Percentiles rank a stretch among this genome's conserved stretches.
Evolutionary conservation across 2,797 vertebrate species (phyloP).

Genomic region (Sardinella longiceps): DNA sequence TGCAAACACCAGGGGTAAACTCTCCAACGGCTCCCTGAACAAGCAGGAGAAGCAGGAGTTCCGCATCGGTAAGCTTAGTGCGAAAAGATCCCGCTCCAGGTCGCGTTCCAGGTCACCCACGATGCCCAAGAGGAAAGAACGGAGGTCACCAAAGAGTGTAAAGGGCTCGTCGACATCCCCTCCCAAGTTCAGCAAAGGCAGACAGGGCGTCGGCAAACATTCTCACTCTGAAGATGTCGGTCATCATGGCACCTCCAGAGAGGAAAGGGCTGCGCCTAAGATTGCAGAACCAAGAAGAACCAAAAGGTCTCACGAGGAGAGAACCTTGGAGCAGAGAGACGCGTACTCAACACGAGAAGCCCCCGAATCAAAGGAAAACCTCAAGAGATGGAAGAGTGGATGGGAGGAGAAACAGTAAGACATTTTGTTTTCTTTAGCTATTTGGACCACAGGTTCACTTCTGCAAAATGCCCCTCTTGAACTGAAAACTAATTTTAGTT

Average conservation of each 20-base stretch:
- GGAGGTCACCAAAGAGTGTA: conserved; percentile 87
- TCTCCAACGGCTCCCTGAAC: conserved; percentile 82
- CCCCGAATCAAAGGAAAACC: conserved; percentile 83
- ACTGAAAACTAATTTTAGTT: too few species aligned
- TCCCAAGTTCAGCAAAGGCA: conserved; percentile 81
- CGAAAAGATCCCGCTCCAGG: conserved; percentile 88
- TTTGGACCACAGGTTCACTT: not conserved
- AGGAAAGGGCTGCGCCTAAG: conserved; percentile 81
- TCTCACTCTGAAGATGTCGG: conserved; percentile 77
- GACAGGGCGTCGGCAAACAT: conserved; percentile 75
- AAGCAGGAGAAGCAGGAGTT: conserved; percentile 85
- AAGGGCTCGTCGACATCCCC: conserved; percentile 79
- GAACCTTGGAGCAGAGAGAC: conserved; percentile 75
- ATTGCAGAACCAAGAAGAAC: conserved; percentile 81
- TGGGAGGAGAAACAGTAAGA: conserved; percentile 97
- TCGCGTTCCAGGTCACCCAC: conserved; percentile 74
- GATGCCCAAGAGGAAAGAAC: conserved; percentile 87
- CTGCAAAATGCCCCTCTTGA: not conserved
- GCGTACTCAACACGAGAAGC: conserved; percentile 75
- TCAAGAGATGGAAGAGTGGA: conserved; percentile 91
- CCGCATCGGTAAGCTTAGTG: conserved; percentile 83
- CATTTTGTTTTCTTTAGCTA: not conserved
- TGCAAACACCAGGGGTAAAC: conserved; percentile 78
- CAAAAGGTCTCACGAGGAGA: conserved; percentile 87
- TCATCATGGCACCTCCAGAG: conserved; percentile 71